Conservation (phyloP, 2,113 vertebrate genomes). For the Pitta sordida region DNA sequence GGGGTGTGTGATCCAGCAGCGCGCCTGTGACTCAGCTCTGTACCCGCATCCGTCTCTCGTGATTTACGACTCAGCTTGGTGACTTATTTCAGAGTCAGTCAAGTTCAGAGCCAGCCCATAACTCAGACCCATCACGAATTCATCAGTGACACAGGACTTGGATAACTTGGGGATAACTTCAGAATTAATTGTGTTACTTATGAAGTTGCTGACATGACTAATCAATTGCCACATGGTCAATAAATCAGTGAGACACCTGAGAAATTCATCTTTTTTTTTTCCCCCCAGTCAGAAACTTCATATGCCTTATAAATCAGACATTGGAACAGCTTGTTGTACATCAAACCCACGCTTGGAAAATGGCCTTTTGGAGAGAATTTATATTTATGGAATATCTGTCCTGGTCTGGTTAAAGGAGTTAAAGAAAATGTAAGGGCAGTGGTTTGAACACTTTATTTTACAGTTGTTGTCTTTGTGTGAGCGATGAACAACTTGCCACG, state of each 20-base stretch:
- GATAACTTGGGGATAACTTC: conserved; percentile 49
- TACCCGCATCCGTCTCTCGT: neutral
- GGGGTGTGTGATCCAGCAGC: neutral
- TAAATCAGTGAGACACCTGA: conserved; percentile 52
- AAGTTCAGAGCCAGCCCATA: conserved; percentile 23
- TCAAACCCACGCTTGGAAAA: neutral
- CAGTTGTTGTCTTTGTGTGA: neutral
- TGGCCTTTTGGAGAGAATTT: neutral
- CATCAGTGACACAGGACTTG: conserved; percentile 31
- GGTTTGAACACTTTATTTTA: neutral
- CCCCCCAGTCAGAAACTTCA: conserved; percentile 22
- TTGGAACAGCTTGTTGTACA: neutral
- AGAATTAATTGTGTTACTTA: conserved; percentile 66
- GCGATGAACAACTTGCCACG: neutral
- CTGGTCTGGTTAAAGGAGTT: neutral
- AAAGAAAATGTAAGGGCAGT: neutral
- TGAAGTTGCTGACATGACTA: conserved; percentile 63
- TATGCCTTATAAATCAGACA: conserved; percentile 42
- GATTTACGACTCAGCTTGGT: conserved; percentile 22
- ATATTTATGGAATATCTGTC: neutral
- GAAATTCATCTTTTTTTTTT: conserved; percentile 27
- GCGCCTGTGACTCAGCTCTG: neutral
- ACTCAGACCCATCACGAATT: conserved; percentile 16
- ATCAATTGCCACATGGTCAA: conserved; percentile 49
- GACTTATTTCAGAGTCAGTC: conserved; percentile 41